Conservation (phyloP, 2,113 vertebrate species). For the Rhineura floridana region DNA sequence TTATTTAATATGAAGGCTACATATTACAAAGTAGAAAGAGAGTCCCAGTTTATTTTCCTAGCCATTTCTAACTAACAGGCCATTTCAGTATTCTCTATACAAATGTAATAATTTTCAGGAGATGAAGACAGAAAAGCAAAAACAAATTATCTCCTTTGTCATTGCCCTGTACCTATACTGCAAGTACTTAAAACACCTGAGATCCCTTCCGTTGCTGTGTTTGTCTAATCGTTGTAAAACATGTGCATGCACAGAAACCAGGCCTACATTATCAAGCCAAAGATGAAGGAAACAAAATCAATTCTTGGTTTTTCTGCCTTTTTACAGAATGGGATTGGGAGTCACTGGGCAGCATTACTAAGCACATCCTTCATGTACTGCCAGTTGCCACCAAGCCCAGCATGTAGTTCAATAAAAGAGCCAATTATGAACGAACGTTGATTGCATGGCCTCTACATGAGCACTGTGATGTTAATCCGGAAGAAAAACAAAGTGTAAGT, state of each 20-base stretch:
- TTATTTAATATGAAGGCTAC: neutral
- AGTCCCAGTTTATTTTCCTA: neutral
- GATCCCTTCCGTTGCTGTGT: too few species aligned
- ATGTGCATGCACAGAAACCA: neutral
- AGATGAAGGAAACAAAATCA: slow-evolving; percentile 1
- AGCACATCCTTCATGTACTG: slow-evolving; percentile 1
- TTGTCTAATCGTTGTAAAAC: neutral
- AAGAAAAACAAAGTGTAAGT: rapidly evolving
- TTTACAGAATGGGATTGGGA: neutral
- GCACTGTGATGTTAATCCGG: rapidly evolving
- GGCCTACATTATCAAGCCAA: neutral
- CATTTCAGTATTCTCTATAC: neutral
- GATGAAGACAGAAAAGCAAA: neutral
- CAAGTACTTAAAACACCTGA: neutral
- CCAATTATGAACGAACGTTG: neutral
- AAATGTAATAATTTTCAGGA: neutral
- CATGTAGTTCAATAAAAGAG: slow-evolving; percentile 10
- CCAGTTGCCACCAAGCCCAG: neutral
- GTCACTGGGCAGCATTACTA: neutral
- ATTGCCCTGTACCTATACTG: too few species aligned
- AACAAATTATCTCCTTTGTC: rapidly evolving
- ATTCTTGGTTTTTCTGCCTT: neutral
- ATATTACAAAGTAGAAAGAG: neutral
- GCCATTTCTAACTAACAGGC: neutral
- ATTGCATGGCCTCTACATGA: neutral